Evolutionary conservation across 1,140 invertebrate species (phyloP).

Genomic region (Papilio glaucus): DNA sequence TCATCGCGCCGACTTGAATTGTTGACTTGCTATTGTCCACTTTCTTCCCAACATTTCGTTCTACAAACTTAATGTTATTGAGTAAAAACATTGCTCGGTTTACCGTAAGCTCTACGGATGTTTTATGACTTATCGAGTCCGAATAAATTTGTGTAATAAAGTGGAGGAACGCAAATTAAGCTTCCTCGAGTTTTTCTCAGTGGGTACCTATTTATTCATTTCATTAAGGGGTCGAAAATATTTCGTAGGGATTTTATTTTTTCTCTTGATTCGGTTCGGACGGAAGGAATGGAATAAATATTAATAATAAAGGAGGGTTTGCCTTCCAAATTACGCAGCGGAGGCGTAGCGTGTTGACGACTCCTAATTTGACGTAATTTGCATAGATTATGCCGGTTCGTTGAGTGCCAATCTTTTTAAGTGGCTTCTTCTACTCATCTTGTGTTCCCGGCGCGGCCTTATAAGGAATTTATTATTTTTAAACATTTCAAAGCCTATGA

Average conservation of each 20-base stretch:
- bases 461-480: constrained; percentile 74
- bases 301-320: constrained; percentile 82
- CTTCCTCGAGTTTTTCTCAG: constrained; percentile 31
- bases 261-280: constrained; percentile 69
- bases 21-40: constrained; percentile 47
- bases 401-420: constrained; percentile 83
- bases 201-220: constrained; percentile 62
- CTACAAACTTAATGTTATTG: constrained; percentile 27
- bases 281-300: constrained; percentile 79
- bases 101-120: constrained; percentile 30
- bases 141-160: constrained; percentile 38
- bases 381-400: constrained; percentile 82
- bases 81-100: constrained; percentile 39
- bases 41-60: constrained; percentile 50
- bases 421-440: constrained; percentile 79
- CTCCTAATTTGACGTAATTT: constrained; percentile 83
- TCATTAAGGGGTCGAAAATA: constrained; percentile 69
- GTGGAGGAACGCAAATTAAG: constrained; percentile 31
- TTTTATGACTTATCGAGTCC: constrained; percentile 38
- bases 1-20: constrained; percentile 48
- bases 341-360: constrained; percentile 76
- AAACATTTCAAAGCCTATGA: constrained; percentile 51
- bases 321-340: constrained; percentile 74
- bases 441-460: constrained; percentile 67
- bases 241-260: constrained; percentile 65